These are phyloP conservation scores for Bembecia ichneumoniformis DNA, from an alignment of 2,888 invertebrate genomes.

Conservation along the genomic window DNA sequence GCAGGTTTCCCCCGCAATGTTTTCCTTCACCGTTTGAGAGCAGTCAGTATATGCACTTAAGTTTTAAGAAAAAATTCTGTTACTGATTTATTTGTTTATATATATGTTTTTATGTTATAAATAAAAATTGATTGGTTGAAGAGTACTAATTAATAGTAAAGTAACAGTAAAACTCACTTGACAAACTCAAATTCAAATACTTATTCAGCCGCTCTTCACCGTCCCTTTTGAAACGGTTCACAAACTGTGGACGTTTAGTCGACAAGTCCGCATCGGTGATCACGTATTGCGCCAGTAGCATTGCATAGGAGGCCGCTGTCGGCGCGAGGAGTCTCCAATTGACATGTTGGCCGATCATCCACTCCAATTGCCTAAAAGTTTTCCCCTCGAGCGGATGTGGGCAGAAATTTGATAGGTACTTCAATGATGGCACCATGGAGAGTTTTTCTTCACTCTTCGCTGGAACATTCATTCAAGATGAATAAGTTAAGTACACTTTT, in stretches of 20 bases:
- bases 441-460: conserved; percentile 62
- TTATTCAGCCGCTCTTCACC: conserved; percentile 47
- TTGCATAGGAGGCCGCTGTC: conserved; percentile 54
- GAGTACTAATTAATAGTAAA: too few relatives aligned
- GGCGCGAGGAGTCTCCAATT: conserved; percentile 54
- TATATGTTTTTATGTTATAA: too few relatives aligned
- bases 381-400: conserved; percentile 51
- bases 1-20: too few relatives aligned
- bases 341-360: conserved; percentile 64
- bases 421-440: conserved; percentile 50
- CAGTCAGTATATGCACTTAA: too few relatives aligned
- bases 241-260: conserved; percentile 52
- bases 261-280: conserved; percentile 51
- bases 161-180: too few relatives aligned
- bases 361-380: conserved; percentile 57
- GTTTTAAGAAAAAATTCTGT: too few relatives aligned
- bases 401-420: conserved; percentile 44
- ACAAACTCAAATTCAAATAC: conserved; percentile 55
- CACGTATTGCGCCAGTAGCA: conserved; percentile 47
- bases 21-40: too few relatives aligned
- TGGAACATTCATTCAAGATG: conserved; percentile 13
- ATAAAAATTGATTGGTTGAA: too few relatives aligned
- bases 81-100: too few relatives aligned
- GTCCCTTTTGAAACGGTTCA: conserved; percentile 48
- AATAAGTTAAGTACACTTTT: too few relatives aligned